Percentiles rank a stretch among this genome's conserved stretches.
Evolutionary conservation across 2,113 vertebrate species (phyloP).

Genomic region (Hippocampus zosterae): DNA sequence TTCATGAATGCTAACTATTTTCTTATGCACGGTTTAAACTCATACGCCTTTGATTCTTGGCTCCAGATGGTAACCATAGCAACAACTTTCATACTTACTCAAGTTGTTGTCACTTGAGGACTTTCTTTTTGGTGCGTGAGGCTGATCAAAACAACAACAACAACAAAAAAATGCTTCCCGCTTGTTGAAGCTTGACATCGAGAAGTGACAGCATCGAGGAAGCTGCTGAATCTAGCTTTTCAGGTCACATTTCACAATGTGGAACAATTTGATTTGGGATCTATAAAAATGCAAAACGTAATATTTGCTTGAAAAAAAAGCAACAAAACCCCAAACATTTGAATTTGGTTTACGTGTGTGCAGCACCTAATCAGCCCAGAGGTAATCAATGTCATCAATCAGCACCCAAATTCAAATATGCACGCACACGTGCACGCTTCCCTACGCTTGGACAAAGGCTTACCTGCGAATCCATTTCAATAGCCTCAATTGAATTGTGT

Average conservation of each 20-base stretch:
- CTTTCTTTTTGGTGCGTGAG: constrained; percentile 25
- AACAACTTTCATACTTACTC: constrained; percentile 40
- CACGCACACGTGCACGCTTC: neutral
- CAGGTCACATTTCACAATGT: neutral
- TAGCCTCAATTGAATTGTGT: constrained; percentile 26
- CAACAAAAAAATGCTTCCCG: constrained; percentile 7
- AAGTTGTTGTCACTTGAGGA: constrained; percentile 32
- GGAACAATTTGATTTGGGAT: neutral
- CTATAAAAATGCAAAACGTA: neutral
- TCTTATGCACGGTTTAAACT: constrained; percentile 6
- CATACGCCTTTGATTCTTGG: constrained; percentile 11
- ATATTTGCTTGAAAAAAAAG: too few relatives aligned
- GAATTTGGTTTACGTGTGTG: neutral
- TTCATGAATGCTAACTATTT: constrained; percentile 15
- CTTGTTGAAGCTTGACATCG: constrained; percentile 14
- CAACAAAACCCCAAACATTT: too few relatives aligned
- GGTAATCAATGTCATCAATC: constrained; percentile 25
- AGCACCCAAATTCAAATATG: neutral
- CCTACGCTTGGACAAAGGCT: too few relatives aligned
- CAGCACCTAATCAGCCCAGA: constrained; percentile 32
- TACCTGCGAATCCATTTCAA: constrained; percentile 25
- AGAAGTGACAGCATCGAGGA: constrained; percentile 11
- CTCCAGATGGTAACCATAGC: constrained; percentile 49
- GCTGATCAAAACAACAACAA: neutral
- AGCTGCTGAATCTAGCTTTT: neutral